A percentile compares a stretch with the other conserved stretches of the same genome.
These are phyloP conservation scores for Haliaeetus leucogaster DNA, from an alignment of 2,113 vertebrate species.

Conservation along the genomic window DNA sequence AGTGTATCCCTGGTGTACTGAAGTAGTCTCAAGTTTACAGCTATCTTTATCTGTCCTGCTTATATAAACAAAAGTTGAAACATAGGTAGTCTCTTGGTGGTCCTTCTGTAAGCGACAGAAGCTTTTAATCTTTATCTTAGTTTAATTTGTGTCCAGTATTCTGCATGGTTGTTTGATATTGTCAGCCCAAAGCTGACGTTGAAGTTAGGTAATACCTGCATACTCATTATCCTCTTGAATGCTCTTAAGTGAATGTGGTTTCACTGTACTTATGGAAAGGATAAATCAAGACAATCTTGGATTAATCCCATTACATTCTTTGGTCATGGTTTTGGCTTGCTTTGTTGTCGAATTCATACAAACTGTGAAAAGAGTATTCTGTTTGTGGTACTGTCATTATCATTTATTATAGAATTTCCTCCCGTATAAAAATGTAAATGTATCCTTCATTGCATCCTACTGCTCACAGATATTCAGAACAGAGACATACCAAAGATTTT, in stretches of 20 bases:
- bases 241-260: conserved; percentile 38
- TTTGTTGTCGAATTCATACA: not conserved
- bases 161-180: not conserved
- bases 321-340: conserved; percentile 9
- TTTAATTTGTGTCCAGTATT: not conserved
- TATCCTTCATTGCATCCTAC: not conserved
- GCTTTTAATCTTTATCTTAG: not conserved
- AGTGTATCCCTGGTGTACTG: not conserved
- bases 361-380: not conserved
- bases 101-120: not conserved
- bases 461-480: not conserved
- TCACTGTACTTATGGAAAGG: conserved; percentile 6
- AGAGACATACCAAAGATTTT: not conserved
- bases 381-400: not conserved
- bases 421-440: not conserved
- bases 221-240: conserved; percentile 45
- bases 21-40: not conserved
- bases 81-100: not conserved
- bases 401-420: not conserved
- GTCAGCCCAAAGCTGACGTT: not conserved
- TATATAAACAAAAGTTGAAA: conserved; percentile 5
- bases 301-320: conserved; percentile 45
- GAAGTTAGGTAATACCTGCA: conserved; percentile 11
- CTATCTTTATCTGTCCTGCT: not conserved
- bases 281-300: conserved; percentile 59